phyloP scores from a whole-genome alignment of 2,113 vertebrate species.

The Hemibagrus wyckioides region DNA sequence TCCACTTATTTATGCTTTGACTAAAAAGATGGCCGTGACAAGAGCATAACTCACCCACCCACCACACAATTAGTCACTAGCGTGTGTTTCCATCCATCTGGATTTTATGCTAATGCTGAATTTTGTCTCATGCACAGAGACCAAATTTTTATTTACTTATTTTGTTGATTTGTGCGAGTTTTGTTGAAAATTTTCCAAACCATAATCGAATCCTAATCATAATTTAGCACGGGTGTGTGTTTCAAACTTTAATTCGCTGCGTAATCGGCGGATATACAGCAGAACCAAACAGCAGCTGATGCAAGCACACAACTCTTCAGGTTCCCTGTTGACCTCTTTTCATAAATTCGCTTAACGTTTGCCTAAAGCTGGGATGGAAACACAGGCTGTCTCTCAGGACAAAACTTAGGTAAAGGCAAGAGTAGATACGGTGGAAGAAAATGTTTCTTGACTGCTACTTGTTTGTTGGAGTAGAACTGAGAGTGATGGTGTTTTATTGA shows the following conservation, averaged over 20 bases:
- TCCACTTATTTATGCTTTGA: conserved; percentile 30
- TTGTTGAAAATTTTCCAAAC: background rate
- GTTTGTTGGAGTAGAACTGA: conserved; percentile 36
- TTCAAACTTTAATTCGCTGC: background rate
- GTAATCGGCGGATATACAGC: background rate
- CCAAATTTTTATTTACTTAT: background rate
- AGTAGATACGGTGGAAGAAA: conserved; percentile 80
- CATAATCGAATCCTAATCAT: background rate
- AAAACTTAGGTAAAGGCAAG: conserved; percentile 25
- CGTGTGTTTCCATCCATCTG: conserved; percentile 22
- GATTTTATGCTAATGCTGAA: background rate
- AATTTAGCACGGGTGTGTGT: background rate
- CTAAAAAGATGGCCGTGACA: conserved; percentile 16
- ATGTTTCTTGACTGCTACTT: conserved; percentile 74
- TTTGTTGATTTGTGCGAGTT: background rate
- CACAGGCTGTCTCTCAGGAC: background rate
- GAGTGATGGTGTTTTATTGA: conserved; percentile 22
- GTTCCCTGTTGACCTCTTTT: background rate
- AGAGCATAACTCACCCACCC: conserved; percentile 28
- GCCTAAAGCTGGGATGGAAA: background rate
- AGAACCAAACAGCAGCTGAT: background rate
- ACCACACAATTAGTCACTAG: conserved; percentile 12
- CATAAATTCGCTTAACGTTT: background rate
- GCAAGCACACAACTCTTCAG: background rate
- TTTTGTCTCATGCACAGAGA: background rate